Evolutionary conservation across 2,113 vertebrate genomes (phyloP).

Genomic region (Trematocara variabile): DNA sequence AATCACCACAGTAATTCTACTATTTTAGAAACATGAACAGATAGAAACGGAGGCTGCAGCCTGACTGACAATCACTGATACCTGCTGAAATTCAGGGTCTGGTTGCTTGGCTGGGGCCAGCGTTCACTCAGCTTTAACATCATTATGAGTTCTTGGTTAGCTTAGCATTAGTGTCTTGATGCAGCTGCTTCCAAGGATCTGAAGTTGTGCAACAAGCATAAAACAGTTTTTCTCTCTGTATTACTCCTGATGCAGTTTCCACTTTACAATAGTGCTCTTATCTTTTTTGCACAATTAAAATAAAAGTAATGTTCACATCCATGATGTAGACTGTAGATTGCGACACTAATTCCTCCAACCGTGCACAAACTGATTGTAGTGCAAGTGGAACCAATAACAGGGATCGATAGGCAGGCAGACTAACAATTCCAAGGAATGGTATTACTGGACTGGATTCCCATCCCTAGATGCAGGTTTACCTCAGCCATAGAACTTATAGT

Average conservation of each 20-base stretch:
- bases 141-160: not conserved
- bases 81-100: not conserved
- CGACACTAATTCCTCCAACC: not conserved
- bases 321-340: not conserved
- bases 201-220: not conserved
- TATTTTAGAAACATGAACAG: not conserved
- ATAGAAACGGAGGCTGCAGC: not conserved
- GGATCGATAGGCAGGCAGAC: not conserved
- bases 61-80: not conserved
- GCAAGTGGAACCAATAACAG: not conserved
- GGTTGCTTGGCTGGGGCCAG: not conserved
- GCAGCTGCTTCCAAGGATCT: not conserved
- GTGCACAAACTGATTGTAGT: not conserved
- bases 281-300: not conserved
- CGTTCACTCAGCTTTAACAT: not conserved
- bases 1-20: not conserved
- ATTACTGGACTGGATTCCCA: not conserved
- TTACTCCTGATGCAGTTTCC: accelerated
- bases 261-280: not conserved
- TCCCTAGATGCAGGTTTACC: not conserved
- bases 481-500: not conserved
- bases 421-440: not conserved
- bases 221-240: not conserved
- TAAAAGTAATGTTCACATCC: not conserved
- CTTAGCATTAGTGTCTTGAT: not conserved